phyloP scores from a whole-genome alignment of 2,113 vertebrate genomes.

The Rhabdornis inornatus region DNA sequence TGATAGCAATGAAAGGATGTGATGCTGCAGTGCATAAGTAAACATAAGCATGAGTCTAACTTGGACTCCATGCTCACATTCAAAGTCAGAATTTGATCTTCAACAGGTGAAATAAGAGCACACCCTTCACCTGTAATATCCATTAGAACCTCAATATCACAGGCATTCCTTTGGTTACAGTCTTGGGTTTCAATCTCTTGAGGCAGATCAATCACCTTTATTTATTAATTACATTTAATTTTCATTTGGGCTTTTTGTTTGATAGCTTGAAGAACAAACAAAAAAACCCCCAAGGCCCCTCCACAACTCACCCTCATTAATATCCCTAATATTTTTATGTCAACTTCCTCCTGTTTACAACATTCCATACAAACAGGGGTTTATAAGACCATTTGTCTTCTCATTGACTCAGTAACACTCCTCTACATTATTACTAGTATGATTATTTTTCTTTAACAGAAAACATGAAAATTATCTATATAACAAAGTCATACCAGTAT shows the following conservation, averaged over 20 bases:
- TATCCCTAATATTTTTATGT: neutral
- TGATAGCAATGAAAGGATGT: neutral
- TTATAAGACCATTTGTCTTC: neutral
- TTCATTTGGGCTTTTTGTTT: neutral
- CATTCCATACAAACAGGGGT: neutral
- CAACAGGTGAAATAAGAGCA: neutral
- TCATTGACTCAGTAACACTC: neutral
- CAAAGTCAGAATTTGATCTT: neutral
- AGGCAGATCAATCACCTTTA: neutral
- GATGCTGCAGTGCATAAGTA: neutral
- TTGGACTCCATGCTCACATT: neutral
- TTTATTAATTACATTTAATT: neutral
- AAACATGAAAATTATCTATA: neutral
- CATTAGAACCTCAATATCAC: neutral
- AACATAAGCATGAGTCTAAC: neutral
- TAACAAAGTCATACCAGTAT: neutral
- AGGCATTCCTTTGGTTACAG: accelerated
- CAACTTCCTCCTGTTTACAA: neutral
- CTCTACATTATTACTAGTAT: neutral
- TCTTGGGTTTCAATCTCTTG: neutral
- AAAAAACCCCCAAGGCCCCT: neutral
- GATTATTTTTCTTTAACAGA: neutral
- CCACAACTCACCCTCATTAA: neutral
- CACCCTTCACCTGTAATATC: neutral
- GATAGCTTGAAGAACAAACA: neutral